phyloP scores from a whole-genome alignment of 2,797 vertebrate genomes.

The Aldrovandia affinis region DNA sequence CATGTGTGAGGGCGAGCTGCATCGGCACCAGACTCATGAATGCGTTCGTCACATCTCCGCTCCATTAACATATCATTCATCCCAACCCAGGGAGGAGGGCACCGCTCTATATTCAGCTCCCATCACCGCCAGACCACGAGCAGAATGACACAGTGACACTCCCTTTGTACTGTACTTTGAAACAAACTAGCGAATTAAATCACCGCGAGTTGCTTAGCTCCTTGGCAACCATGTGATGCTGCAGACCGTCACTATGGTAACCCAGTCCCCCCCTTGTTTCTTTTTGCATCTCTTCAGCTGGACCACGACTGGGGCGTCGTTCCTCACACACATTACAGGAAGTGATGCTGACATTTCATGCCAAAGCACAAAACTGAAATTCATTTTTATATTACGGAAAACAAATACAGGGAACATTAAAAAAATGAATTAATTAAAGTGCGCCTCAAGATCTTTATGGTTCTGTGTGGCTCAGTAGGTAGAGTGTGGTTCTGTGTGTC shows the following conservation, averaged over 20 bases:
- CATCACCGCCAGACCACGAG: constrained; percentile 33
- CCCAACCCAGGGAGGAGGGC: not conserved
- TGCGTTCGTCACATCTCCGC: not conserved
- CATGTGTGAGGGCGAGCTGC: not conserved
- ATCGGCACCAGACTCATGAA: not conserved
- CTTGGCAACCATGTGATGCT: constrained; percentile 73
- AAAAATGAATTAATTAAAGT: too few species aligned
- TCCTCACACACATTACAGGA: not conserved
- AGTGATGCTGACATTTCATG: too few species aligned
- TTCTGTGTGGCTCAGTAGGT: too few species aligned
- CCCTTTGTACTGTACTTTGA: constrained; percentile 39
- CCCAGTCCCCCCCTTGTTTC: constrained; percentile 49
- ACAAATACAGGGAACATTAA: too few species aligned
- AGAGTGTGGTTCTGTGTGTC: too few species aligned
- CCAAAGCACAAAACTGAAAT: too few species aligned
- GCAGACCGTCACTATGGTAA: constrained; percentile 71
- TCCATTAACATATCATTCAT: not conserved
- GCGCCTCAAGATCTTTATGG: too few species aligned
- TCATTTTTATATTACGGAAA: too few species aligned
- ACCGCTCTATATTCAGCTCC: not conserved
- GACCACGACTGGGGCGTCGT: not conserved
- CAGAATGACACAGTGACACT: constrained; percentile 39
- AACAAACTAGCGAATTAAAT: constrained; percentile 52
- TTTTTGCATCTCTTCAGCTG: constrained; percentile 40
- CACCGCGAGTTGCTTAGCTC: constrained; percentile 58